Evolutionary conservation across 2,113 vertebrate species (phyloP).

Genomic region (Anser cygnoides): DNA sequence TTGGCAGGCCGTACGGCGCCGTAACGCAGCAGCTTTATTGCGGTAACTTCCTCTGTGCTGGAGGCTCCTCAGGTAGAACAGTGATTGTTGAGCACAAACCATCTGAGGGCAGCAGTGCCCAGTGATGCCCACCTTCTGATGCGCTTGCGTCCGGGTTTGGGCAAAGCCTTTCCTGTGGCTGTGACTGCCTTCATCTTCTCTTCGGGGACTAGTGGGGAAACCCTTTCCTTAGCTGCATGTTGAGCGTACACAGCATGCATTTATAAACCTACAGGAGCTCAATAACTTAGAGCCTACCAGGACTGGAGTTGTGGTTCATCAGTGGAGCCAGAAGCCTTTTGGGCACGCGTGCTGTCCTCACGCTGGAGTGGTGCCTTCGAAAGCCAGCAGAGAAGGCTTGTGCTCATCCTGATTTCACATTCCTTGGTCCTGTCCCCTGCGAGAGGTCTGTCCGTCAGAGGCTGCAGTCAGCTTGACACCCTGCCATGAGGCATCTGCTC

Average conservation of each 20-base stretch:
- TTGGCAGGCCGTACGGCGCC: background rate
- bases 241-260: rapidly evolving
- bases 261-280: background rate
- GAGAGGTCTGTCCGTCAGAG: background rate
- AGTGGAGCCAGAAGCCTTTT: background rate
- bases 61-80: background rate
- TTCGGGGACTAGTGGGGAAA: background rate
- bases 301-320: rapidly evolving
- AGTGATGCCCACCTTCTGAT: rapidly evolving
- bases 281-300: background rate
- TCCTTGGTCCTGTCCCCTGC: background rate
- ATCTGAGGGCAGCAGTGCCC: background rate
- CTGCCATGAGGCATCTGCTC: background rate
- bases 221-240: no score
- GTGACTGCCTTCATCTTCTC: rapidly evolving
- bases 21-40: background rate
- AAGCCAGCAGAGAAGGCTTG: background rate
- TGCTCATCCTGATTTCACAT: background rate
- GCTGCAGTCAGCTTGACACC: background rate
- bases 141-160: rapidly evolving
- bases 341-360: background rate
- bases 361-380: no score
- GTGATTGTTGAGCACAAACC: background rate
- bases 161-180: background rate
- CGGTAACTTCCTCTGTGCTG: background rate